Evolutionary conservation across 2,888 invertebrate genomes (phyloP).

Genomic region (Apodemia hepburni): DNA sequence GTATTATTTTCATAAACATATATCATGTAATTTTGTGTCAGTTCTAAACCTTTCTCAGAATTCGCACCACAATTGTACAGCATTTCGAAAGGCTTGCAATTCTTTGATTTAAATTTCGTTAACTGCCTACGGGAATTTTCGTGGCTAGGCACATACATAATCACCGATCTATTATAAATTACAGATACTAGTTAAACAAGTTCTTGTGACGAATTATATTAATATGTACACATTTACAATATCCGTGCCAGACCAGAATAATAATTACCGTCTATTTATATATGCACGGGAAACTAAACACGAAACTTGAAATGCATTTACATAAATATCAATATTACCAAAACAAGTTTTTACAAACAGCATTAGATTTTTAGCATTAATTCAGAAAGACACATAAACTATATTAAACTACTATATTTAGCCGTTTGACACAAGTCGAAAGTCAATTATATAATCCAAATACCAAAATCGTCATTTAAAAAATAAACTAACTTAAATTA

Average conservation of each 20-base stretch:
- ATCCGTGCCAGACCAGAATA: neutral
- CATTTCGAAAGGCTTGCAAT: neutral
- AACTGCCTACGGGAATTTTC: neutral
- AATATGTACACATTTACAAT: constrained; percentile 21
- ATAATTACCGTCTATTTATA: neutral
- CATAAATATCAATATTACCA: neutral
- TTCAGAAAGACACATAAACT: too few relatives aligned
- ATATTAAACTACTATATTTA: too few relatives aligned
- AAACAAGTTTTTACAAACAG: too few relatives aligned
- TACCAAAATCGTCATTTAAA: too few relatives aligned
- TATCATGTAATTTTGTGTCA: neutral
- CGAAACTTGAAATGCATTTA: neutral
- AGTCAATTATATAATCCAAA: too few relatives aligned
- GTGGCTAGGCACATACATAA: neutral
- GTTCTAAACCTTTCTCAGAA: neutral
- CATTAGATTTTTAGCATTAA: too few relatives aligned
- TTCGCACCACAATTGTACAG: neutral
- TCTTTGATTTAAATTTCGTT: neutral
- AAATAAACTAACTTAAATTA: too few relatives aligned
- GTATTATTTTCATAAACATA: too few relatives aligned
- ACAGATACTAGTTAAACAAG: constrained; percentile 10
- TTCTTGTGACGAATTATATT: constrained; percentile 28
- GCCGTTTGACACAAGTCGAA: too few relatives aligned
- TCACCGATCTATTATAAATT: constrained; percentile 12
- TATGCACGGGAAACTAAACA: neutral